phyloP scores from a whole-genome alignment of 2,797 vertebrate species.

The Sphenopsis melanotis region DNA sequence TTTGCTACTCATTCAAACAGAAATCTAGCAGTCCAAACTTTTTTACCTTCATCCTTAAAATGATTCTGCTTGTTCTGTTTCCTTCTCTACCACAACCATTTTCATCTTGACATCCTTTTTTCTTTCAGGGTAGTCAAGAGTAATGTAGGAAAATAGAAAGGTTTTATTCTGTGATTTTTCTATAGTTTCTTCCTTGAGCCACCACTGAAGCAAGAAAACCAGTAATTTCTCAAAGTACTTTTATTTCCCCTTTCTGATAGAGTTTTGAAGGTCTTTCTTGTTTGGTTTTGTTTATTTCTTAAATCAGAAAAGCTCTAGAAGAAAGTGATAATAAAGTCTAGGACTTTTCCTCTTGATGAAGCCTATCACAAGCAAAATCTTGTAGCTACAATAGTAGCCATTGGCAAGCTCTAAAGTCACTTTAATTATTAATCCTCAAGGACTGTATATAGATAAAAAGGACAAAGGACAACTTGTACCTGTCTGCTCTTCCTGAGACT shows the following conservation, averaged over 20 bases:
- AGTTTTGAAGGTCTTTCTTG: background rate
- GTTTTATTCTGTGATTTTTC: background rate
- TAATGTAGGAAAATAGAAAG: background rate
- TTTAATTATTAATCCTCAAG: background rate
- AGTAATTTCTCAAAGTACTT: background rate
- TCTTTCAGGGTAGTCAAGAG: background rate
- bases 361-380: background rate
- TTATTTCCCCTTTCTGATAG: background rate
- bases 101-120: background rate
- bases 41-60: background rate
- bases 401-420: background rate
- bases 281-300: background rate
- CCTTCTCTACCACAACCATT: background rate
- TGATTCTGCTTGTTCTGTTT: background rate
- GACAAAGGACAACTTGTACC: background rate
- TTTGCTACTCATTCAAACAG: background rate
- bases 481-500: background rate
- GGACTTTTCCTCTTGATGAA: background rate
- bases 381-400: background rate
- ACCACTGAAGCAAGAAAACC: background rate
- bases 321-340: background rate
- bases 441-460: background rate
- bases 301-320: background rate
- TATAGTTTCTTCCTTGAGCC: background rate
- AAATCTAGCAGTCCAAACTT: background rate